Base-by-base conservation (phyloP, 1,140 invertebrate species). In the Eumeta japonica region DNA sequence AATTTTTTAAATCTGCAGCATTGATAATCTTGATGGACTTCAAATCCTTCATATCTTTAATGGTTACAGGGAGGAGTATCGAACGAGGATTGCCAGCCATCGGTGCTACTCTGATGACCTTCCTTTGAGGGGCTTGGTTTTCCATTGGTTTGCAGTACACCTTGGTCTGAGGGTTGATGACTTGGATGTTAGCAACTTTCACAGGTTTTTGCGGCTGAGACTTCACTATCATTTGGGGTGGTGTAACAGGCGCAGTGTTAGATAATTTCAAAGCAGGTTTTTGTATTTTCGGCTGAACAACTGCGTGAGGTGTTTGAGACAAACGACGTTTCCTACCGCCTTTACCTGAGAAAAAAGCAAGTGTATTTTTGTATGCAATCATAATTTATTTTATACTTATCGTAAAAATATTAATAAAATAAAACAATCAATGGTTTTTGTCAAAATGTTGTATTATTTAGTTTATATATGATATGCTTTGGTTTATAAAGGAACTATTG, bases 11-110 rank as follows among this genome's bases (percentile, higher is more conserved):
- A 36, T 81, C 78, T 0, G 79, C 63, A 1, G 82, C 78, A 43
- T 85, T 85, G 20, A 88, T 81, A n/a, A 87, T 86, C 62, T 86
- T 87, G 30, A 87, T 84, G 0, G 82, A 81, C 35, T 80, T 79
- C 7, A 85, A 70, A 50, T 85, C 82, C 53, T 85, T 85, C 71
- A 82, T 78, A 20, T 82, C 80, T 48, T 83, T 83, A 16, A 86
- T 63, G n/a, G 77, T 83, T 2, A 86, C 79, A 0, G 85, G 85
- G 24, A 87, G 58, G 1, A 88, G 62, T 34, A 88, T 82, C 0
- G 84, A 85, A 1, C 83, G 70, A 1, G 81, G 80, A 54, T 84
- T 82, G 5, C 73, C 77, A 11, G 73, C 66, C 55, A 79, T 67
- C 0, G 76, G 73, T 10, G 79, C 78, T 1, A 81, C 78, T 39